Percentiles rank a stretch among this genome's conserved stretches.
Evolutionary conservation across 2,888 invertebrate species (phyloP).

Genomic region (Lasiommata megera): DNA sequence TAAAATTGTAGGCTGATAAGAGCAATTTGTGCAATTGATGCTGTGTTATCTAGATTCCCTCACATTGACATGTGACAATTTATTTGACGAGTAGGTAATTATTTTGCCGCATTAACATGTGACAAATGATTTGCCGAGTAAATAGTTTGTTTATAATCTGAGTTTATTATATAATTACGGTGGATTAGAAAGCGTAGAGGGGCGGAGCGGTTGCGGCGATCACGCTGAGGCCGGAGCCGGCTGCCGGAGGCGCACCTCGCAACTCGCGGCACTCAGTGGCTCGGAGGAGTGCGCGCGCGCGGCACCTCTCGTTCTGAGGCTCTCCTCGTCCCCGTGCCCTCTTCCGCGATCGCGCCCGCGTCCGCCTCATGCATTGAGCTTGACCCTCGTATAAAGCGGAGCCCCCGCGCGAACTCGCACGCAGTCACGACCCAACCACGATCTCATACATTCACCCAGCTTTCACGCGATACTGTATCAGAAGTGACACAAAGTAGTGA

Average conservation of each 20-base stretch:
- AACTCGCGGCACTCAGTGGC: conserved; percentile 44
- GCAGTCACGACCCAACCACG: conserved; percentile 70
- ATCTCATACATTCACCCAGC: conserved; percentile 59
- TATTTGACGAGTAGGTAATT: conserved; percentile 48
- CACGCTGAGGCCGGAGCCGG: conserved; percentile 36
- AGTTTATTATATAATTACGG: conserved; percentile 41
- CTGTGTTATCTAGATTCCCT: conserved; percentile 1
- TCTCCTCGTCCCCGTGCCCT: conserved; percentile 38
- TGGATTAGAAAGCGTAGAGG: conserved; percentile 51
- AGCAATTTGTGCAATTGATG: background rate
- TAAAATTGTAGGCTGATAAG: background rate
- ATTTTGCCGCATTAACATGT: conserved; percentile 43
- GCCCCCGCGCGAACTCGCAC: conserved; percentile 60
- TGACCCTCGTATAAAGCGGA: conserved; percentile 63
- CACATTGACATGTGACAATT: conserved; percentile 38
- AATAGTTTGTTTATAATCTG: conserved; percentile 44
- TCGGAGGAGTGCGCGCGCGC: conserved; percentile 50
- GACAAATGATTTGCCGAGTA: conserved; percentile 45
- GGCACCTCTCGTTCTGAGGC: conserved; percentile 39
- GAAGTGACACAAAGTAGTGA: conserved; percentile 34
- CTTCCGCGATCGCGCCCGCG: conserved; percentile 43
- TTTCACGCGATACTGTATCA: conserved; percentile 48
- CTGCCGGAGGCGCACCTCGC: background rate
- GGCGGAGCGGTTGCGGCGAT: conserved; percentile 33
- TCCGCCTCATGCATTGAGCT: conserved; percentile 37